Evolutionary conservation across 92 coral and sea anemone species (phyloP).

Genomic region (Palythoa grandis): DNA sequence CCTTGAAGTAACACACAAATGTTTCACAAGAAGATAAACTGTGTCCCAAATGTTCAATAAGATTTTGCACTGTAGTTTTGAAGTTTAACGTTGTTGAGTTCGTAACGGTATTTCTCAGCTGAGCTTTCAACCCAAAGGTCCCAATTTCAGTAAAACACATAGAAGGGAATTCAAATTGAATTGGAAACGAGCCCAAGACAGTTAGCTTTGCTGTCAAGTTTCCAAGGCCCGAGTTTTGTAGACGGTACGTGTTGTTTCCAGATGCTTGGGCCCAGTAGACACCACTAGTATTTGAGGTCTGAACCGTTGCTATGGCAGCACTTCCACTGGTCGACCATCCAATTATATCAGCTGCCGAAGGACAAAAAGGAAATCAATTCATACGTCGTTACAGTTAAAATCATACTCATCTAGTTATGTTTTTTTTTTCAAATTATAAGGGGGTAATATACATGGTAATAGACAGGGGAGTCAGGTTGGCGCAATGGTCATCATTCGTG

Average conservation of each 20-base stretch:
- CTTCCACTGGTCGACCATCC: constrained; percentile 27
- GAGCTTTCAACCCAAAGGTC: constrained; percentile 11
- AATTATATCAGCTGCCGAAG: constrained; percentile 23
- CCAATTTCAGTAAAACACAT: constrained; percentile 29
- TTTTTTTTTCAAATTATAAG: no score
- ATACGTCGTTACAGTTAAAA: not conserved
- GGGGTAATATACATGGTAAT: no score
- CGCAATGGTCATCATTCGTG: no score
- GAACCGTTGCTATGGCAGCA: not conserved
- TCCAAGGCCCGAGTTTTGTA: not conserved
- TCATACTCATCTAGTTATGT: not conserved
- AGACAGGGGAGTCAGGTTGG: no score
- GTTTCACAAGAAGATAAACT: not conserved
- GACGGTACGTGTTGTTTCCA: constrained; percentile 3
- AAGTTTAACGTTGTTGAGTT: not conserved
- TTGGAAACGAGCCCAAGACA: constrained; percentile 28
- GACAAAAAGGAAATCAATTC: not conserved
- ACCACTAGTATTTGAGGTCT: not conserved
- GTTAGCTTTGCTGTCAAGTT: constrained; percentile 16
- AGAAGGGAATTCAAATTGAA: constrained; percentile 7
- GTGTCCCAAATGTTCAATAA: constrained; percentile 20
- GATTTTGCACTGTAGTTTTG: constrained; percentile 6
- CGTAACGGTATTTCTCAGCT: not conserved
- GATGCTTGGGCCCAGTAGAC: not conserved
- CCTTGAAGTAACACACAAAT: constrained; percentile 1